These are phyloP conservation scores for Aphelenchoides avenae DNA, from an alignment of 1,140 invertebrate species.

Conservation along the genomic window DNA sequence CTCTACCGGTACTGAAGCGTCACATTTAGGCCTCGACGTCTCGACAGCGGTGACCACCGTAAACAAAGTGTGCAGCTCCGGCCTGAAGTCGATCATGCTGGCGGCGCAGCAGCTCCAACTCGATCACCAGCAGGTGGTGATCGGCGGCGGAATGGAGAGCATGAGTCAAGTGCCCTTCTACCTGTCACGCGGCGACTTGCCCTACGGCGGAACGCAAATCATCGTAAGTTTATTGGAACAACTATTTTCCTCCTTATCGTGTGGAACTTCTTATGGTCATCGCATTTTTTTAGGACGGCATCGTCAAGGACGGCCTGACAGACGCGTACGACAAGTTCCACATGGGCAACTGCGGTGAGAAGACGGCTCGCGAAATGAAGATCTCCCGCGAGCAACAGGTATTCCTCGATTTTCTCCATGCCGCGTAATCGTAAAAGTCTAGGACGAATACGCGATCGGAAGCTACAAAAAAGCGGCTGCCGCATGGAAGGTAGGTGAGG, in stretches of 20 bases:
- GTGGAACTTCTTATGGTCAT: constrained; percentile 5
- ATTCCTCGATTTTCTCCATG: too few relatives aligned
- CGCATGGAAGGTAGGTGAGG: constrained; percentile 66
- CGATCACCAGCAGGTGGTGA: constrained; percentile 65
- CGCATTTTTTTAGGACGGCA: constrained; percentile 72
- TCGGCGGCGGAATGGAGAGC: constrained; percentile 9
- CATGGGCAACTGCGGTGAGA: constrained; percentile 98
- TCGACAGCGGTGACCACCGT: constrained; percentile 86
- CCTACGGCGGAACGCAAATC: constrained; percentile 74
- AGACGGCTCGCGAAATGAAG: constrained; percentile 70
- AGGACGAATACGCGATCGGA: constrained; percentile 84
- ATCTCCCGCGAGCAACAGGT: constrained; percentile 83
- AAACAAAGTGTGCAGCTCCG: constrained; percentile 97
- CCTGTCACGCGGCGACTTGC: constrained; percentile 60
- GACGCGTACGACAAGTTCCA: constrained; percentile 93
- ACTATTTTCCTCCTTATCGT: too few relatives aligned
- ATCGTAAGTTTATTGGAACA: constrained; percentile 18
- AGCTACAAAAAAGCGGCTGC: constrained; percentile 84
- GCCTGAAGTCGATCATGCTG: constrained; percentile 94
- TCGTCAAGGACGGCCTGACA: constrained; percentile 89
- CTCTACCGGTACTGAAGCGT: too few relatives aligned
- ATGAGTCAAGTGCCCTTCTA: constrained; percentile 16
- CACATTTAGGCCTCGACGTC: constrained; percentile 74
- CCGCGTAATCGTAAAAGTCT: too few relatives aligned
- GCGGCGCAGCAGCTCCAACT: constrained; percentile 79